Evolutionary conservation across 92 coral and sea anemone species (phyloP).

Genomic region (Umimayanthus chanpuru): DNA sequence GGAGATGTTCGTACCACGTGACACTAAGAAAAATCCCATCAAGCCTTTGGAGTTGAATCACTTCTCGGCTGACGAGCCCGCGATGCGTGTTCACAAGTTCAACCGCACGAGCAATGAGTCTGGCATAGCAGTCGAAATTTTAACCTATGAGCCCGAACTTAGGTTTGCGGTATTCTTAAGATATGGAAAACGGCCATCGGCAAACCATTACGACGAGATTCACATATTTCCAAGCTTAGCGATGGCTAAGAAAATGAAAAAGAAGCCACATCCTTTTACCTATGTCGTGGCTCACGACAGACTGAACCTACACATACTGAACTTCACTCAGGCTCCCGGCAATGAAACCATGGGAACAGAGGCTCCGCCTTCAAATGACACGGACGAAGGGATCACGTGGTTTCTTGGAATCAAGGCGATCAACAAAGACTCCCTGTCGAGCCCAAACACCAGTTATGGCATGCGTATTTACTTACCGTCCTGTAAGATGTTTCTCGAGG

Average conservation of each 20-base stretch:
- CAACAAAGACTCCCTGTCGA: conserved; percentile 64
- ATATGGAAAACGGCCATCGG: conserved; percentile 77
- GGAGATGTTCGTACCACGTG: conserved; percentile 86
- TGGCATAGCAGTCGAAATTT: conserved; percentile 77
- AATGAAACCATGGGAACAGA: conserved; percentile 54
- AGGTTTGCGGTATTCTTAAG: conserved; percentile 62
- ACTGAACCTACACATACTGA: conserved; percentile 54
- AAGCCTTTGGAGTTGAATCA: conserved; percentile 80
- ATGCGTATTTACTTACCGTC: conserved; percentile 86
- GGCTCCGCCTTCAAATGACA: conserved; percentile 35
- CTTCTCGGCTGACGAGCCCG: conserved; percentile 72
- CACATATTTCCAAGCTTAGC: conserved; percentile 75
- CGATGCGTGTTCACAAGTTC: conserved; percentile 91
- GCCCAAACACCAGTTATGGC: conserved; percentile 70
- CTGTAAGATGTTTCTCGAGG: conserved; percentile 88
- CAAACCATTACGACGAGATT: conserved; percentile 73
- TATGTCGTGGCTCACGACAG: conserved; percentile 70
- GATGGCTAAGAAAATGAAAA: conserved; percentile 82
- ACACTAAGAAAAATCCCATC: conserved; percentile 72
- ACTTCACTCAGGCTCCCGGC: conserved; percentile 36
- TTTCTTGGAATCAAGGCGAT: conserved; percentile 82
- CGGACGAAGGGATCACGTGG: conserved; percentile 61
- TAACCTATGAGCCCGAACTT: conserved; percentile 66
- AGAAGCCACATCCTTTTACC: conserved; percentile 83
- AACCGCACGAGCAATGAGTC: conserved; percentile 81